Evolutionary conservation across 2,797 vertebrate genomes (phyloP).

Genomic region (Sardinella longiceps): DNA sequence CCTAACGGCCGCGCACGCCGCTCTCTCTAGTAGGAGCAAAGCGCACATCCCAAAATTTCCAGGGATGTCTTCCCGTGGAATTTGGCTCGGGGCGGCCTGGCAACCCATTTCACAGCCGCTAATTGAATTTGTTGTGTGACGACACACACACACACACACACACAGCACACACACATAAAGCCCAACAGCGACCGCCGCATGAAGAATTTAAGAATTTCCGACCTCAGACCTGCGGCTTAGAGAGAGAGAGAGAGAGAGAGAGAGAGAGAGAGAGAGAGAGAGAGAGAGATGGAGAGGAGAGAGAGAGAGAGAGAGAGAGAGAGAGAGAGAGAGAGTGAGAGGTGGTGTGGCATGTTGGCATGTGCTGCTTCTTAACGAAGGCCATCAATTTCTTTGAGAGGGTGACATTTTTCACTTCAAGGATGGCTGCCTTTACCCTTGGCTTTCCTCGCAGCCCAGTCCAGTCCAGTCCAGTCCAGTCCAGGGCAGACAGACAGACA

Average conservation of each 20-base stretch:
- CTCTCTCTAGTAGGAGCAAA: conserved; percentile 60
- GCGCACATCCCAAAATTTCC: conserved; percentile 60
- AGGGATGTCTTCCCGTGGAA: conserved; percentile 65
- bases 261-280: no score
- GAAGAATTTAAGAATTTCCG: conserved; percentile 34
- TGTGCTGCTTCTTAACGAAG: conserved; percentile 29
- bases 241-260: no score
- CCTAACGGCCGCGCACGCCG: conserved; percentile 56
- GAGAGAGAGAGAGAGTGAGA: no score
- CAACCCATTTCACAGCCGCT: conserved; percentile 61
- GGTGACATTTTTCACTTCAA: conserved; percentile 50
- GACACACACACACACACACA: no score
- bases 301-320: no score
- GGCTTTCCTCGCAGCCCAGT: no score
- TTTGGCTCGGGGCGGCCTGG: conserved; percentile 69
- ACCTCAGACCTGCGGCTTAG: conserved; percentile 41
- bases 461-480: neutral
- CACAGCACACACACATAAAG: neutral
- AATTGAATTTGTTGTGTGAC: conserved; percentile 57
- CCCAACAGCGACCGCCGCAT: neutral
- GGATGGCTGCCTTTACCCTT: conserved; percentile 42
- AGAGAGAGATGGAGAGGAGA: no score
- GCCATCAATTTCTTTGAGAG: conserved; percentile 52
- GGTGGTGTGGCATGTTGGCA: neutral
- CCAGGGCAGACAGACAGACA: neutral